phyloP scores from a whole-genome alignment of 1,140 invertebrate species.

The Tetragnatha versicolor region DNA sequence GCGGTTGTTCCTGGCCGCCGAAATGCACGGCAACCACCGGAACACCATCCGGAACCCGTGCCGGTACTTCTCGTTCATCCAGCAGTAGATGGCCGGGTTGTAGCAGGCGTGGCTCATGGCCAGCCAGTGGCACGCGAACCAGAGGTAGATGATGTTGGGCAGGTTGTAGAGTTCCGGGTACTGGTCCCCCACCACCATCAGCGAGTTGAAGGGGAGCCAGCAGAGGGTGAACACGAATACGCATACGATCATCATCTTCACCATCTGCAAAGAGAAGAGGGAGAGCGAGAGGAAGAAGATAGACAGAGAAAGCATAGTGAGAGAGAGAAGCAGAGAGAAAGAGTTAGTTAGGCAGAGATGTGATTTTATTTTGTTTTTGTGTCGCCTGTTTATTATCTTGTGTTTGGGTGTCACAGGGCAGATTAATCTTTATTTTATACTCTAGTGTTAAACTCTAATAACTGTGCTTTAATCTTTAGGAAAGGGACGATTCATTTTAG shows the following conservation, averaged over 20 bases:
- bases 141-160: conserved; percentile 72
- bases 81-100: conserved; percentile 92
- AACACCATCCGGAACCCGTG: conserved; percentile 62
- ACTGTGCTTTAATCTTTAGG: no score
- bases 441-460: no score
- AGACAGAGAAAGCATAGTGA: background rate
- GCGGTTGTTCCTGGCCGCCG: no score
- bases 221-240: conserved; percentile 66
- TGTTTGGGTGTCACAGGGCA: no score
- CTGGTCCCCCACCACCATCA: conserved; percentile 61
- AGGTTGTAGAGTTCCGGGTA: conserved; percentile 59
- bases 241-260: conserved; percentile 69
- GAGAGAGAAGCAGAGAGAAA: background rate
- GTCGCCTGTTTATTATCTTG: no score
- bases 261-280: conserved; percentile 71
- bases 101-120: conserved; percentile 92
- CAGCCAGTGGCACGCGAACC: conserved; percentile 81
- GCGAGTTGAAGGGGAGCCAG: conserved; percentile 66
- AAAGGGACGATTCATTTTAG: no score
- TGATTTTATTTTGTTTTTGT: no score
- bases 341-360: background rate
- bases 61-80: conserved; percentile 85
- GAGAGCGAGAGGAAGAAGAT: conserved; percentile 1
- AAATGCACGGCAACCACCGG: conserved; percentile 33
- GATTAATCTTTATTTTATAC: no score